Conservation (phyloP, 2,113 vertebrate genomes). For the Peromyscus maniculatus region DNA sequence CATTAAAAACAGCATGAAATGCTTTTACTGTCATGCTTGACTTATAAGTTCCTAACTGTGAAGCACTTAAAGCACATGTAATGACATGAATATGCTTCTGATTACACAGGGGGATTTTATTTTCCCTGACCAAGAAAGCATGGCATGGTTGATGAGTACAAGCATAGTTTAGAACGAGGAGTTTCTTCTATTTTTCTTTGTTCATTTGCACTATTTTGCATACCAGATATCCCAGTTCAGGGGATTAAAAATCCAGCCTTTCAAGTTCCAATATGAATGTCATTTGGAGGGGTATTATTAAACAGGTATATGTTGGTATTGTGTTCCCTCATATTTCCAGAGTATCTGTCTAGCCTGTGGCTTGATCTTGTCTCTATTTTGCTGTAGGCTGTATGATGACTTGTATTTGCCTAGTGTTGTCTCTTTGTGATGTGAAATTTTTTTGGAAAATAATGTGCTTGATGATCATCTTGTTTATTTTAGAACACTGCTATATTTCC, state of each 20-base stretch:
- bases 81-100: background rate
- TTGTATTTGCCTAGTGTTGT: background rate
- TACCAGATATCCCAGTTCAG: no score
- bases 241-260: background rate
- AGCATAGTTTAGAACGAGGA: no score
- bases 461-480: background rate
- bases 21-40: background rate
- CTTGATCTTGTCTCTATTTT: background rate
- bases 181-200: no score
- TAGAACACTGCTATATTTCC: background rate
- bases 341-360: background rate
- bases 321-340: background rate
- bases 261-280: background rate
- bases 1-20: background rate
- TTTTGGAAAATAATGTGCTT: background rate
- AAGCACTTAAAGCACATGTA: background rate
- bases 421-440: background rate
- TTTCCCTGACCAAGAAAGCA: background rate
- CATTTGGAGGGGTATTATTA: background rate
- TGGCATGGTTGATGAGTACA: background rate
- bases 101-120: no score
- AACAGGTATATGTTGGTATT: background rate
- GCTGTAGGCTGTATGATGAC: background rate
- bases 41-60: background rate
- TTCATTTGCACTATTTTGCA: background rate